Conservation (phyloP, 2,888 invertebrate genomes). For the Tetramorium bicarinatum region DNA sequence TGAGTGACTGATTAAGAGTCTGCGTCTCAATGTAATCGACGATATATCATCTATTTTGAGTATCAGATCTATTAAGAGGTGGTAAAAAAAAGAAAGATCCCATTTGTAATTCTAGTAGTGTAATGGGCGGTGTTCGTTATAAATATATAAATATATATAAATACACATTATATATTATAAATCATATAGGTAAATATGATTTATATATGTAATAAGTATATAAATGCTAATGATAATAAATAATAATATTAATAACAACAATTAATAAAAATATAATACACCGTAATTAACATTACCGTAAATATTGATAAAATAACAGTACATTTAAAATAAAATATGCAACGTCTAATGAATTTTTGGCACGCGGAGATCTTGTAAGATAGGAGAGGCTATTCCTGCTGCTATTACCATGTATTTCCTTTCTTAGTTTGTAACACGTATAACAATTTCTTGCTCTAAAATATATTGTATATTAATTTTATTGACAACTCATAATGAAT, state of each 20-base stretch:
- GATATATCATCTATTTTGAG: slow-evolving; percentile 84
- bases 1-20: slow-evolving; percentile 78
- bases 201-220: slow-evolving; percentile 83
- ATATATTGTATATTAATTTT: slow-evolving; percentile 86
- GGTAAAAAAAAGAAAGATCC: slow-evolving; percentile 77
- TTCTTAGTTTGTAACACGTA: slow-evolving; percentile 84
- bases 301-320: slow-evolving; percentile 74
- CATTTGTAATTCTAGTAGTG: slow-evolving; percentile 86
- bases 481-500: slow-evolving; percentile 84
- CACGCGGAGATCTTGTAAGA: slow-evolving; percentile 85
- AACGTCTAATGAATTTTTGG: slow-evolving; percentile 81
- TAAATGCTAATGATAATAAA: slow-evolving; percentile 80
- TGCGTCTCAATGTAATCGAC: slow-evolving; percentile 82
- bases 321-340: slow-evolving; percentile 72
- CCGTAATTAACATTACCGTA: slow-evolving; percentile 66
- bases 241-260: slow-evolving; percentile 77
- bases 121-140: slow-evolving; percentile 86
- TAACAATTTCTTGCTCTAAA: slow-evolving; percentile 84
- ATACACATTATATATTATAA: slow-evolving; percentile 82
- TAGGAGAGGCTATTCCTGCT: slow-evolving; percentile 86
- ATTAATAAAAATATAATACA: slow-evolving; percentile 76
- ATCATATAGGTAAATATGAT: slow-evolving; percentile 85
- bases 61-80: slow-evolving; percentile 79
- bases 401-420: slow-evolving; percentile 84
- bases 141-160: slow-evolving; percentile 82